These are phyloP conservation scores for Himalopsyche phryganea DNA, from an alignment of 1,140 invertebrate genomes.

Conservation along the genomic window DNA sequence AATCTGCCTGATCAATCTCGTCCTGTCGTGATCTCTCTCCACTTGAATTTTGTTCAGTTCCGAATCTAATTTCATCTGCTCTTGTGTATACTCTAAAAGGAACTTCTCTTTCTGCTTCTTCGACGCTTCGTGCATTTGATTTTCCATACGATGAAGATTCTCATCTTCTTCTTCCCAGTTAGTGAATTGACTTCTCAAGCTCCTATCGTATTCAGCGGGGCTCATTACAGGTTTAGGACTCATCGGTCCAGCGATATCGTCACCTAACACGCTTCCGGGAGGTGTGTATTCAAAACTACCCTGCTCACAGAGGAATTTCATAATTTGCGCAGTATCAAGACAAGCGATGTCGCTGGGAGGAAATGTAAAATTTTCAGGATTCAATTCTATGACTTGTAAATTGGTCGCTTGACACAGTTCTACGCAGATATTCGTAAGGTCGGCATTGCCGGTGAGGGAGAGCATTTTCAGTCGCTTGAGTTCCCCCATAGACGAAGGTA, in stretches of 20 bases:
- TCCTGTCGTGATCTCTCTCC: conserved; percentile 59
- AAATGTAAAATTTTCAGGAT: conserved; percentile 59
- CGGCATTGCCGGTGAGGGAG: conserved; percentile 57
- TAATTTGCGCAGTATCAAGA: conserved; percentile 60
- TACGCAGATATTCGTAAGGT: conserved; percentile 58
- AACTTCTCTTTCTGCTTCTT: conserved; percentile 55
- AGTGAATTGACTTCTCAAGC: conserved; percentile 15
- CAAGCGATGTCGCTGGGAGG: conserved; percentile 58
- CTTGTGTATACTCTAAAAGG: conserved; percentile 57
- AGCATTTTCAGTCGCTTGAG: conserved; percentile 57
- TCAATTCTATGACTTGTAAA: conserved; percentile 57
- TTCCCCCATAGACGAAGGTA: conserved; percentile 63
- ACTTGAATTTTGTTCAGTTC: conserved; percentile 65
- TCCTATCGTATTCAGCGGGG: conserved; percentile 13
- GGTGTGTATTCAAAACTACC: conserved; percentile 43
- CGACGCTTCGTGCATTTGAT: conserved; percentile 46
- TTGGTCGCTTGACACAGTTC: conserved; percentile 59
- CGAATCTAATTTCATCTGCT: conserved; percentile 61
- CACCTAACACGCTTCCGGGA: conserved; percentile 33
- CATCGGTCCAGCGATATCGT: conserved; percentile 32
- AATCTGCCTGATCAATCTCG: conserved; percentile 56
- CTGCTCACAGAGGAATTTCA: conserved; percentile 62
- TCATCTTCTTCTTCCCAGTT: conserved; percentile 50
- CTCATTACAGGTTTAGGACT: conserved; percentile 18
- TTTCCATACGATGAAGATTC: conserved; percentile 44